Base-by-base conservation (phyloP, 1,140 invertebrate species). In the Aphelenchoides fujianensis region DNA sequence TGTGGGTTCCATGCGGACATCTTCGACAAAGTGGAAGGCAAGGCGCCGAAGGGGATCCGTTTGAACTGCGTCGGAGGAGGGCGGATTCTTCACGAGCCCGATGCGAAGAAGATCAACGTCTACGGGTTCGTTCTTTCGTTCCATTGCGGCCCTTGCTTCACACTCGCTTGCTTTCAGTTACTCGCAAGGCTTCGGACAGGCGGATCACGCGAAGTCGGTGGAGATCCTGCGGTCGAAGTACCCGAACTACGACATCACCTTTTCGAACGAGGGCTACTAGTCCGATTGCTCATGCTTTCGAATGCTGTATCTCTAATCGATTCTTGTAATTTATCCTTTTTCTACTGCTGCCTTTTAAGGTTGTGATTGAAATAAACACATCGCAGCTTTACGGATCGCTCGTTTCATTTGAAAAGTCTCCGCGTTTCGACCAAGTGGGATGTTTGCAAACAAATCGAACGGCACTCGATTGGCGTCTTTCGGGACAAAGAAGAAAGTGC, bases 61-160 rank as follows among this genome's bases (percentile, higher is more conserved):
- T 88, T 88, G 76, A 89, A 92, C 76, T 91, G 91, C 81, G 79
- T 91, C 7, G 92, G 92, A 5, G 92, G 92, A 69, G 93, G 93
- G 19, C 87, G 92, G 77, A 94, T 95, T 76, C 86, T 89, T 27
- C 91, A 93, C 84, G 88, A 92, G 48, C 82, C 90, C 0, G 86
- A 86, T 1, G 86, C 88, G n/a, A 92, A 92, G 81, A 88, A 87
- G 62, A 89, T 95, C 57, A 88, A 90, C 78, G 91, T 95, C 72
- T 94, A 91, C 85, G 92, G 55, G 55, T 59, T 7, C 34, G 55
- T 19, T 59, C n/a, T 87, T 53, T 74, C 59, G 53, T 41, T 74
- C n/a, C n/a, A n/a, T n/a, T n/a, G n/a, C n/a, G n/a, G n/a, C n/a
- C n/a, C n/a, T n/a, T n/a, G n/a, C n/a, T n/a, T n/a, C n/a, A n/a